Evolutionary conservation across 2,888 invertebrate species (phyloP).

Genomic region (Laspeyria flexula): DNA sequence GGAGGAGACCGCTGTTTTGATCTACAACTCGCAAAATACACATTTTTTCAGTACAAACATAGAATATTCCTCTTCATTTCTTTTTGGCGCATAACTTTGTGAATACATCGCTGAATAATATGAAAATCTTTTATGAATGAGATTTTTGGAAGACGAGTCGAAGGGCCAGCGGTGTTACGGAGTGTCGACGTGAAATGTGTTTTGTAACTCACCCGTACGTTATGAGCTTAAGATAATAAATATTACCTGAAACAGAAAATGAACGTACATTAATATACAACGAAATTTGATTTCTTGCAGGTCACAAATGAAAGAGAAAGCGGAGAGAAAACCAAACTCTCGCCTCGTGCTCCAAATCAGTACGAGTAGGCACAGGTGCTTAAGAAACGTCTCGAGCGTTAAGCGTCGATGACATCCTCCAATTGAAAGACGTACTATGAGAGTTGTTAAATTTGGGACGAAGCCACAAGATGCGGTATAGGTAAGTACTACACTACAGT

Average conservation of each 20-base stretch:
- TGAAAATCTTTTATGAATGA: slow-evolving; percentile 68
- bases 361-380: neutral
- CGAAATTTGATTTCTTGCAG: slow-evolving; percentile 7
- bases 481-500: too few relatives aligned
- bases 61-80: slow-evolving; percentile 64
- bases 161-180: slow-evolving; percentile 40
- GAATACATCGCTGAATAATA: slow-evolving; percentile 67
- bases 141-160: slow-evolving; percentile 48
- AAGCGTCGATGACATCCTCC: slow-evolving; percentile 4
- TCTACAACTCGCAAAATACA: slow-evolving; percentile 70
- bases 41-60: slow-evolving; percentile 64
- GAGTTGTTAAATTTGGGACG: neutral
- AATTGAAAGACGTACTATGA: neutral
- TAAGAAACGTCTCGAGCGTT: slow-evolving; percentile 3
- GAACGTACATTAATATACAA: slow-evolving; percentile 33
- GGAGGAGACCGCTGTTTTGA: slow-evolving; percentile 75
- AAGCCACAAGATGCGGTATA: neutral
- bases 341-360: neutral
- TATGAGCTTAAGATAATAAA: slow-evolving; percentile 47
- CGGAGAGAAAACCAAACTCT: neutral
- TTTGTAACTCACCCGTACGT: slow-evolving; percentile 57
- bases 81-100: slow-evolving; percentile 65
- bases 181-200: slow-evolving; percentile 46
- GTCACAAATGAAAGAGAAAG: neutral
- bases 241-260: slow-evolving; percentile 72